Conservation (phyloP, 2,797 vertebrate genomes). For the Martes flavigula region DNA sequence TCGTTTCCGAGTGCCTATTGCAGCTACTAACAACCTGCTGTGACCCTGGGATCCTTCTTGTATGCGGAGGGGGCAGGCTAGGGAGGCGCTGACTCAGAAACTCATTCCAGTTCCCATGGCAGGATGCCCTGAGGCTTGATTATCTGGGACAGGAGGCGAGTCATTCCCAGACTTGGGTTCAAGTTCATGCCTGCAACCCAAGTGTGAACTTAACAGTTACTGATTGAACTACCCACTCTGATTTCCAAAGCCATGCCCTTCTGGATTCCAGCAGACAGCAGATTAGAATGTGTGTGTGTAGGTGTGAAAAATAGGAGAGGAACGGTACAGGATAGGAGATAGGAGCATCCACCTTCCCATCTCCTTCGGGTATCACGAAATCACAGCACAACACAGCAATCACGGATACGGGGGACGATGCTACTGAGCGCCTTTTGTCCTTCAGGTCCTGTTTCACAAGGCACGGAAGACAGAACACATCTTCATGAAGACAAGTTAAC, state of each 20-base stretch:
- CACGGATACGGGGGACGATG: accelerated
- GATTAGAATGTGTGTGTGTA: background rate
- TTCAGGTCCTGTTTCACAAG: background rate
- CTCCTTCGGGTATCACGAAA: background rate
- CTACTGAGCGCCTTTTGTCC: background rate
- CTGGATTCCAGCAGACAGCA: background rate
- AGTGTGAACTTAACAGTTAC: no score
- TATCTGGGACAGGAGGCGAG: no score
- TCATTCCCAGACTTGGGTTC: background rate
- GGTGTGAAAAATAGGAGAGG: background rate
- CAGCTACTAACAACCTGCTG: accelerated
- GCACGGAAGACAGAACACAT: background rate
- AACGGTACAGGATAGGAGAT: background rate
- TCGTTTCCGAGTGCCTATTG: accelerated
- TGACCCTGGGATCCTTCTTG: background rate
- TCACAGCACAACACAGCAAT: accelerated
- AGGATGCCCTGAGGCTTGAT: background rate
- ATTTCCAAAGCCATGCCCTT: background rate
- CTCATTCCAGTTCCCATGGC: background rate
- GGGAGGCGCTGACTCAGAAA: background rate
- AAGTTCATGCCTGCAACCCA: background rate
- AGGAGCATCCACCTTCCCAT: accelerated
- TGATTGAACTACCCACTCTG: background rate
- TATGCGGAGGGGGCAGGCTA: background rate
- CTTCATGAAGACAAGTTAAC: background rate